These are phyloP conservation scores for Eurypyga helias DNA, from an alignment of 2,113 vertebrate genomes.

Conservation along the genomic window DNA sequence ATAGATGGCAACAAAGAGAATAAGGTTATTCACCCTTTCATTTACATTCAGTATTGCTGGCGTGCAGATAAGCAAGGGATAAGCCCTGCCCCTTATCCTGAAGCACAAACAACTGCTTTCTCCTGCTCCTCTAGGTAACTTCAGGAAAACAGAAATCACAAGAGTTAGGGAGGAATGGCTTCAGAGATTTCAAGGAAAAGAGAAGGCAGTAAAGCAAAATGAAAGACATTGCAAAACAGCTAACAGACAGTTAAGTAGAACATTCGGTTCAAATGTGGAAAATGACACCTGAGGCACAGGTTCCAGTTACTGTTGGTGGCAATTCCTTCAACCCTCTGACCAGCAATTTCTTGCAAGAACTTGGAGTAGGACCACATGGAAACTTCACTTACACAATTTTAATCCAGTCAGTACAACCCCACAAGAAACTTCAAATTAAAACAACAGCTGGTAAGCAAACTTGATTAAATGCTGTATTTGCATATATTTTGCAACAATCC, in stretches of 20 bases:
- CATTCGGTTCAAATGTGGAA: background rate
- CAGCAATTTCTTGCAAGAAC: background rate
- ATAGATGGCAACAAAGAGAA: background rate
- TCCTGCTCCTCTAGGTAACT: background rate
- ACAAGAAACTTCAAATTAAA: background rate
- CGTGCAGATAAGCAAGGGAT: too few relatives aligned
- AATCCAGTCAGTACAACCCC: background rate
- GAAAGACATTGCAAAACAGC: background rate
- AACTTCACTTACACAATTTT: background rate
- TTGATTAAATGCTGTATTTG: background rate
- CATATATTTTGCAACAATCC: background rate
- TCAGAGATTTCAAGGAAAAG: background rate
- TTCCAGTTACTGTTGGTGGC: background rate
- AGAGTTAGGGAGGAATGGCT: background rate
- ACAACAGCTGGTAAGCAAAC: background rate
- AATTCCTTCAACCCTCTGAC: background rate
- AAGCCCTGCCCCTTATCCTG: background rate
- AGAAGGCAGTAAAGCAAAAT: background rate
- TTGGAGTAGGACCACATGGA: background rate
- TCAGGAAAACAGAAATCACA: background rate
- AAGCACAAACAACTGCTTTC: background rate
- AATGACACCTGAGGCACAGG: background rate
- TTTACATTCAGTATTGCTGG: background rate
- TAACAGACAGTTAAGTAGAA: background rate
- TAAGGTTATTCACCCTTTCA: background rate